Evolutionary conservation across 2,113 vertebrate genomes (phyloP).

Genomic region (Callaeas wilsoni): DNA sequence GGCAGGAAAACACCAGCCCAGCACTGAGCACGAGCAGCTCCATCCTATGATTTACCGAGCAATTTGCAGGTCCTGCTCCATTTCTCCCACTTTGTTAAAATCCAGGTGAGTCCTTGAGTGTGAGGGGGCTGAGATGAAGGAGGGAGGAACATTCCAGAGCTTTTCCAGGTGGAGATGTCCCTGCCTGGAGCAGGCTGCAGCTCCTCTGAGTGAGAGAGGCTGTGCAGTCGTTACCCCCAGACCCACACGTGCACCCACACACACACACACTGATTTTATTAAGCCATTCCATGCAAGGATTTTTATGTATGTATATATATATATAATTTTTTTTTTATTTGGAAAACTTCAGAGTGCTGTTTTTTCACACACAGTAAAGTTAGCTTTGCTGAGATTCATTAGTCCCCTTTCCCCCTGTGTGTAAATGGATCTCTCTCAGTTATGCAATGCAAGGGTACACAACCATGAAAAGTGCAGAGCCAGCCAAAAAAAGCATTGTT

Average conservation of each 20-base stretch:
- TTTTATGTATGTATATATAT: no score
- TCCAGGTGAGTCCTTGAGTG: not conserved
- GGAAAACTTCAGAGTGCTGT: slow-evolving; percentile 51
- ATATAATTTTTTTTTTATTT: slow-evolving; percentile 35
- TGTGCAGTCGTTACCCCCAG: not conserved
- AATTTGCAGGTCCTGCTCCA: rapidly evolving
- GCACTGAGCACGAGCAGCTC: rapidly evolving
- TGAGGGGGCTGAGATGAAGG: not conserved
- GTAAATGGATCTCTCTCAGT: slow-evolving; percentile 72
- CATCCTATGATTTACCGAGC: rapidly evolving
- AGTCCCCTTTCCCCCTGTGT: slow-evolving; percentile 49
- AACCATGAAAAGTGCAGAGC: slow-evolving; percentile 56
- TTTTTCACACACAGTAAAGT: slow-evolving; percentile 55
- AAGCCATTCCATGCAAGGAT: not conserved
- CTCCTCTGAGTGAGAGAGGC: not conserved
- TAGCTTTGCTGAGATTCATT: slow-evolving; percentile 51
- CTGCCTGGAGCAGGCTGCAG: not conserved
- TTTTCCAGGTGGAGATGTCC: not conserved
- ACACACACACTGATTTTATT: not conserved
- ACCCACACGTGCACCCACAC: not conserved
- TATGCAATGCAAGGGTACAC: slow-evolving; percentile 63
- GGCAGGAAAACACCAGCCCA: not conserved
- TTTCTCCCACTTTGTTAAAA: not conserved
- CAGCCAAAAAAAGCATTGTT: slow-evolving; percentile 74
- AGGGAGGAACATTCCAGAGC: not conserved